These are phyloP conservation scores for Sitta carolinensis DNA, from an alignment of 2,797 vertebrate genomes.

Conservation along the genomic window DNA sequence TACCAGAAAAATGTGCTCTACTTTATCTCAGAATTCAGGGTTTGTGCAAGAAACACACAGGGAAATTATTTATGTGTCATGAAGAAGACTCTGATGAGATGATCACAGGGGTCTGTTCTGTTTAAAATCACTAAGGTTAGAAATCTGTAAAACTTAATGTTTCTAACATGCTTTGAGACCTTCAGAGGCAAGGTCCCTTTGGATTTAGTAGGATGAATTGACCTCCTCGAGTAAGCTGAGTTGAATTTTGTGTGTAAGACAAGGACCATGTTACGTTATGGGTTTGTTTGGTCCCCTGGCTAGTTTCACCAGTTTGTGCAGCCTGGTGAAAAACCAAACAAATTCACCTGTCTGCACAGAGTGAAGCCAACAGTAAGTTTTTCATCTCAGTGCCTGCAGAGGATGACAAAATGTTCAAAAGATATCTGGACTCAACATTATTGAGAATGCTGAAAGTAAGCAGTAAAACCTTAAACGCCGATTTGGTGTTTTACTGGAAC, in stretches of 20 bases:
- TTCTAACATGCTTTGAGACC: background rate
- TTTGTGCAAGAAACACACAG: background rate
- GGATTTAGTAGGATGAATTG: background rate
- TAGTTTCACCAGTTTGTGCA: background rate
- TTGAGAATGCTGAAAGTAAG: background rate
- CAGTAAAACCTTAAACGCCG: background rate
- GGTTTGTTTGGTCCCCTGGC: background rate
- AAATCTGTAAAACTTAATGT: background rate
- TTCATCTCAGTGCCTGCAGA: background rate
- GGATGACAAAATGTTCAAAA: conserved; percentile 17
- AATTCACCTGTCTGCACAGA: background rate
- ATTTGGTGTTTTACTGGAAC: conserved; percentile 14
- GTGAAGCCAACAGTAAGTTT: background rate
- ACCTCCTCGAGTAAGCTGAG: background rate
- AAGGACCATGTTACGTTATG: background rate
- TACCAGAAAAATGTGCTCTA: background rate
- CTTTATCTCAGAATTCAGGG: background rate
- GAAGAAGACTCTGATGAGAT: background rate
- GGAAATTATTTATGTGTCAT: background rate
- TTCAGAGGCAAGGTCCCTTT: background rate
- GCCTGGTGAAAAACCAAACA: background rate
- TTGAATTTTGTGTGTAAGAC: background rate
- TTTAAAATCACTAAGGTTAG: background rate
- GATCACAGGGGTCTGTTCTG: background rate
- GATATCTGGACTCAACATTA: background rate